Base-by-base conservation (phyloP, 2,113 vertebrate species). In the Festucalex cinctus region DNA sequence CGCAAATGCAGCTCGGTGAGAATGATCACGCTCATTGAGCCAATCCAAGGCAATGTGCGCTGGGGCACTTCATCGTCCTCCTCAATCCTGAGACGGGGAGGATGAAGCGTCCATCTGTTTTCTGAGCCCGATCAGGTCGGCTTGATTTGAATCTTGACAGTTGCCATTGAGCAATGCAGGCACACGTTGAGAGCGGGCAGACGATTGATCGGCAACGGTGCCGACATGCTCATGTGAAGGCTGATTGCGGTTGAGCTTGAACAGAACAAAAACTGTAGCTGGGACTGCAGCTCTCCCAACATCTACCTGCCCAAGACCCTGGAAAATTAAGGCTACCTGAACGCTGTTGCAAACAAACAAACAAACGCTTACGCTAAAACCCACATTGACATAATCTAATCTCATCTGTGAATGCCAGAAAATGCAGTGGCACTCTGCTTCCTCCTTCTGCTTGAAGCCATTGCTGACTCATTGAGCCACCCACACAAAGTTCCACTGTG, bases 201-300 rank as follows among this genome's bases (percentile, higher is more conserved):
- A 22, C 8, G 26, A 86, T 85, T 63, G 46, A 88, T 86, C 65
- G 26, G 39, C 59, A 61, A 66, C 60, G 5, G 62, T 39, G 54
- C 66, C 51, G 66, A 79, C 78, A 75, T 80, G 75, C 56, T 80
- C 79, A 85, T 85, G 73, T 66, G 64, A 69, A 74, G 72, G 63
- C 65, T 80, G 80, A 86, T 85, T 80, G 79, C 74, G 53, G 66
- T 64, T 77, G 85, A 75, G 79, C 79, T 81, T 69, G 73, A 76
- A 77, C 66, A 20, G 26, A 19, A 16, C 54, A 35, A 70, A 32
- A 12, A 22, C 22, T 41, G 36, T 14, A 10, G n/a, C n/a, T 61
- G 37, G 60, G 5, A 14, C 14, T 14, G 43, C 14, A 0, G 43
- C 43, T 46, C 5, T 16, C 16, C 44, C 17, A 19, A 46, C 17